Base-by-base conservation (phyloP, 2,888 invertebrate genomes). In the Cephus pygmeus region DNA sequence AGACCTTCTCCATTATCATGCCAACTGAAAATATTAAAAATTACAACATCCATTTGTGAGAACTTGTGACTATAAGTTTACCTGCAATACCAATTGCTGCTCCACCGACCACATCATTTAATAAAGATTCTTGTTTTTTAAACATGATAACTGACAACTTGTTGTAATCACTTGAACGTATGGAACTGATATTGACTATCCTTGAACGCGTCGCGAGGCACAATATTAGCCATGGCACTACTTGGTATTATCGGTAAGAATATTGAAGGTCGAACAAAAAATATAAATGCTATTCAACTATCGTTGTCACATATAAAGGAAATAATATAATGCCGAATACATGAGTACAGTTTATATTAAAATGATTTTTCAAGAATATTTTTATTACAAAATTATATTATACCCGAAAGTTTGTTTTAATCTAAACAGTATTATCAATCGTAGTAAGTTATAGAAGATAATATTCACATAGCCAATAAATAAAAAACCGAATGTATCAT, bases 11-110 rank as follows among this genome's bases (percentile, higher is more conserved):
- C 9, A 81, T 69, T 15, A 77, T 68, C 77, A 81, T 77, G 12
- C 81, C 81, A 33, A 81, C 81, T 81, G 31, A 15, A 76, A 40
- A 30, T 34, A 15, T 56, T 0, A 2, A 56, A 30, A 15, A 71
- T 71, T 71, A 12, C 23, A 31, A 34, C 31, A 71, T 33, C 71
- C 1, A 4, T 71, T 34, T 71, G 34, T 12, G 3, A 34, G 75
- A 69, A 56, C 9, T 56, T 56, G 23, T 73, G 23, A 12, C 11
- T 31, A 73, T 9, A n/a, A 40, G 71, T 40, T 78, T 69, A 81
- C 81, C 81, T 75, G 81, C 81, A 69, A 81, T 74, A 69, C 81
- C 81, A 30, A 81, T 69, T 23, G 79, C 76, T 4, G 81, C 81
- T 31, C 81, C 78, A 33, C 79, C 79, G 69, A 81, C 35, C 69